Conservation (phyloP, 2,113 vertebrate species). For the Fregata magnificens region DNA sequence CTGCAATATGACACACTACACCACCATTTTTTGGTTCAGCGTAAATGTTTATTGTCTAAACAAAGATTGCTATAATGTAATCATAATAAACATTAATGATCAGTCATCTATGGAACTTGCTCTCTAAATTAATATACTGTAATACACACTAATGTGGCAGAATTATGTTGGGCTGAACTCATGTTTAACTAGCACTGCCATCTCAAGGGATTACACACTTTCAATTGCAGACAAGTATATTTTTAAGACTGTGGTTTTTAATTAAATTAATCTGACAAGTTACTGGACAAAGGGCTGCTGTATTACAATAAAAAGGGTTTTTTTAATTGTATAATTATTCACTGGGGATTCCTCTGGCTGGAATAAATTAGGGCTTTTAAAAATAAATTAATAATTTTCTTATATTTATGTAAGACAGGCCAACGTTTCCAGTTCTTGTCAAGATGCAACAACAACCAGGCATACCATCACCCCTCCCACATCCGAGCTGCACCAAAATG, state of each 20-base stretch:
- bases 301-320: not conserved
- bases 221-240: not conserved
- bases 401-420: not conserved
- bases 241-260: slow-evolving; percentile 27
- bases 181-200: not conserved
- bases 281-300: slow-evolving; percentile 32
- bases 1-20: not conserved
- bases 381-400: not conserved
- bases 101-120: slow-evolving; percentile 3
- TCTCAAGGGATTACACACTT: slow-evolving; percentile 11
- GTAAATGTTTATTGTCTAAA: slow-evolving; percentile 18
- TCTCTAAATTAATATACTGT: slow-evolving; percentile 28
- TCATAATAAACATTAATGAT: slow-evolving; percentile 38
- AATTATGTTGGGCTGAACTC: slow-evolving; percentile 25
- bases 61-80: slow-evolving; percentile 12
- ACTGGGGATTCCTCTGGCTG: not conserved
- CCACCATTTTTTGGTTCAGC: not conserved
- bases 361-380: slow-evolving; percentile 28
- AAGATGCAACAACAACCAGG: not conserved
- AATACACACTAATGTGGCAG: slow-evolving; percentile 4
- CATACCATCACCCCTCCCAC: not conserved
- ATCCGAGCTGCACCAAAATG: not conserved
- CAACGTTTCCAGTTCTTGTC: not conserved
- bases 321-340: slow-evolving; percentile 41
- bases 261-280: slow-evolving; percentile 66